Evolutionary conservation across 2,888 invertebrate genomes (phyloP).

Genomic region (Dasysyrphus albostriatus): DNA sequence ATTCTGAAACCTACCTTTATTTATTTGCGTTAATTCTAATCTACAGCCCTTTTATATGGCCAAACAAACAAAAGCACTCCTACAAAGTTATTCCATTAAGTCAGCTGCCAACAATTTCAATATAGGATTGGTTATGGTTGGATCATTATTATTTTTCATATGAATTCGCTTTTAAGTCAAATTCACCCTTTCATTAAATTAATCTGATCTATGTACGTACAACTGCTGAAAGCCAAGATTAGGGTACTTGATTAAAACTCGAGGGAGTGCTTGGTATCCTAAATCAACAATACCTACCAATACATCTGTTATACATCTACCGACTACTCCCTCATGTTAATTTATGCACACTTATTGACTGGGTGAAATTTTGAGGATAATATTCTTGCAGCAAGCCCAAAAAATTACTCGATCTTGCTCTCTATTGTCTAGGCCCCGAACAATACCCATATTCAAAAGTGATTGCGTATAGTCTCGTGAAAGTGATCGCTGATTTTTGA

Average conservation of each 20-base stretch:
- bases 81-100: slow-evolving; percentile 1
- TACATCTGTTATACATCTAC: too few species aligned
- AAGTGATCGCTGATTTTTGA: slow-evolving; percentile 69
- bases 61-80: background rate
- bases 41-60: background rate
- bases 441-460: slow-evolving; percentile 29
- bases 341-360: slow-evolving; percentile 33
- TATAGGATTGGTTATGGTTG: slow-evolving; percentile 38
- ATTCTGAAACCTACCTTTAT: too few species aligned
- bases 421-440: slow-evolving; percentile 10
- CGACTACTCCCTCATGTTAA: slow-evolving; percentile 35
- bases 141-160: background rate
- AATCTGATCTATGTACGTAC: slow-evolving; percentile 17
- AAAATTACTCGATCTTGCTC: slow-evolving; percentile 27
- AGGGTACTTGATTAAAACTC: slow-evolving; percentile 36
- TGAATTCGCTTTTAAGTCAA: slow-evolving; percentile 50
- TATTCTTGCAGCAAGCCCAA: slow-evolving; percentile 57
- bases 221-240: slow-evolving; percentile 22
- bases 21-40: too few species aligned
- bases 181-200: slow-evolving; percentile 62
- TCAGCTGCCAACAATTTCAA: slow-evolving; percentile 51
- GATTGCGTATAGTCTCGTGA: slow-evolving; percentile 19
- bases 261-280: slow-evolving; percentile 47
- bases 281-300: slow-evolving; percentile 50
- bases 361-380: slow-evolving; percentile 20